These are phyloP conservation scores for Xestia ashworthii DNA, from an alignment of 2,888 invertebrate species.

Conservation along the genomic window DNA sequence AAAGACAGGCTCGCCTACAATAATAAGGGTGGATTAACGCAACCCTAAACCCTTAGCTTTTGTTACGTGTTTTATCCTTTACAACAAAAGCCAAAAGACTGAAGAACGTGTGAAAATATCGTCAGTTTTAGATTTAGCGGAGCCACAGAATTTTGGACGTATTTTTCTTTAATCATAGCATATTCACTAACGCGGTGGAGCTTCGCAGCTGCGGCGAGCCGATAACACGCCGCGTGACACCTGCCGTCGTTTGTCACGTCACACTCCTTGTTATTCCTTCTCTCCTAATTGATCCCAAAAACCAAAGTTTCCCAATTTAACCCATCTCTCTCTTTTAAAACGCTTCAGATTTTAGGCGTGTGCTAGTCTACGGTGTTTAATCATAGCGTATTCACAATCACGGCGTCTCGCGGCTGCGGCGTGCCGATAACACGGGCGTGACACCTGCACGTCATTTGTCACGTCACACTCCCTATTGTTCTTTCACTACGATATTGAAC, in stretches of 20 bases:
- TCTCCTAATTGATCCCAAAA: constrained; percentile 56
- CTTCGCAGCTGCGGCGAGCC: constrained; percentile 68
- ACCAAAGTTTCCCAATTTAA: constrained; percentile 56
- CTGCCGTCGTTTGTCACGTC: constrained; percentile 60
- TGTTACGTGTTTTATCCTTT: constrained; percentile 14
- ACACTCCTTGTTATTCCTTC: constrained; percentile 50
- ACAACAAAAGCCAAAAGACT: constrained; percentile 35
- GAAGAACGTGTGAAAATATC: constrained; percentile 46
- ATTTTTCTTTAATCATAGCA: constrained; percentile 64
- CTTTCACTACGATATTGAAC: constrained; percentile 76
- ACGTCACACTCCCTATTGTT: constrained; percentile 79
- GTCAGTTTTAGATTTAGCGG: constrained; percentile 23
- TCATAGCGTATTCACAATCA: constrained; percentile 66
- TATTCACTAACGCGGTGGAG: constrained; percentile 46
- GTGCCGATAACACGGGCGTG: constrained; percentile 77
- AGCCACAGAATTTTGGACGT: constrained; percentile 33
- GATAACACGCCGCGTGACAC: constrained; percentile 66
- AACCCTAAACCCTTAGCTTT: constrained; percentile 19
- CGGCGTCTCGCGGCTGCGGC: constrained; percentile 70
- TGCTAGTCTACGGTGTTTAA: constrained; percentile 52
- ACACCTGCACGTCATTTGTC: constrained; percentile 89
- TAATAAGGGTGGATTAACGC: constrained; percentile 19
- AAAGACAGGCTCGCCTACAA: not conserved
- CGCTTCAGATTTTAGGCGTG: constrained; percentile 29
- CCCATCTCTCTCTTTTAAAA: constrained; percentile 47